Evolutionary conservation across 2,888 invertebrate genomes (phyloP).

Genomic region (Metacarcinus magister): DNA sequence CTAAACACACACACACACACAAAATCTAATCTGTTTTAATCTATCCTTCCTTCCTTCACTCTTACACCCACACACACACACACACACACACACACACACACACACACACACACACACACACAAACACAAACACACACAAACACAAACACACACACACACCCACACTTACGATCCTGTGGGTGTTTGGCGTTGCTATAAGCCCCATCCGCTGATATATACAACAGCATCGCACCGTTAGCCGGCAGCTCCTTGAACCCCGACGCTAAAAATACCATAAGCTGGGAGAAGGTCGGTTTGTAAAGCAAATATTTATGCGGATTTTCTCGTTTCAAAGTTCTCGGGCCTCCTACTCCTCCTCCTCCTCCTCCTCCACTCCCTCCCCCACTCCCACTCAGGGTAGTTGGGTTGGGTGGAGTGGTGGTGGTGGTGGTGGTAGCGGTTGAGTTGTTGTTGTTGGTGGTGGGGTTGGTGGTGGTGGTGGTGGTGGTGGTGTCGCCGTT

Average conservation of each 20-base stretch:
- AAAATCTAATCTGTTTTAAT: too few species aligned
- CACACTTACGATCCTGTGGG: constrained; percentile 89
- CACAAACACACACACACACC: neutral
- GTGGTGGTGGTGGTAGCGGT: neutral
- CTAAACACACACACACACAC: neutral
- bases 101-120: too few species aligned
- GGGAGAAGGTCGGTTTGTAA: constrained; percentile 97
- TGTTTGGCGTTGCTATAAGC: constrained; percentile 92
- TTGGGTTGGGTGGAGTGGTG: neutral
- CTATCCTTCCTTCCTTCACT: too few species aligned
- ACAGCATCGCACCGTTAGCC: constrained; percentile 93
- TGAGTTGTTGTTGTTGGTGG: too few species aligned
- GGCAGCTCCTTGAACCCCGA: constrained; percentile 96
- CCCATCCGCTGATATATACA: constrained; percentile 97
- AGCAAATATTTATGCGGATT: constrained; percentile 98
- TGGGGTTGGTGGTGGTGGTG: neutral
- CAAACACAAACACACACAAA: too few species aligned
- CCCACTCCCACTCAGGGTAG: neutral
- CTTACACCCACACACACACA: too few species aligned
- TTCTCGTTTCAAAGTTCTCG: constrained; percentile 88
- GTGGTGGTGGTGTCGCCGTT: neutral
- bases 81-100: too few species aligned
- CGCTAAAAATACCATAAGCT: constrained; percentile 95
- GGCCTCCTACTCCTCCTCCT: neutral
- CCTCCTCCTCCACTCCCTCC: neutral